A percentile compares a stretch with the other conserved stretches of the same genome.
phyloP scores from a whole-genome alignment of 2,797 vertebrate genomes.

The Streptopelia turtur region DNA sequence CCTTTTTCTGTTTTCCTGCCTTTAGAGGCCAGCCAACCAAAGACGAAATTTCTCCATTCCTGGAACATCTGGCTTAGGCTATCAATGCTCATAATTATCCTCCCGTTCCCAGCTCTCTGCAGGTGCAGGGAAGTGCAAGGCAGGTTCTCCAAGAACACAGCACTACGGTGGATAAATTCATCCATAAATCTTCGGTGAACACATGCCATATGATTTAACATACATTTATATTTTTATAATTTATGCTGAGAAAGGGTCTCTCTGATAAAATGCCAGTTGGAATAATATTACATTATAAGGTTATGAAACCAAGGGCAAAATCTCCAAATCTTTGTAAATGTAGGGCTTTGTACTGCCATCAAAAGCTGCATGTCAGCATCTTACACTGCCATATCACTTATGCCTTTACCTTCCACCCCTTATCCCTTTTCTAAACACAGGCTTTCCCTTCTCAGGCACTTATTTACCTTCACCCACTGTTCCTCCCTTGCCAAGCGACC shows the following conservation, averaged over 20 bases:
- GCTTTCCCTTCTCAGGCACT: background rate
- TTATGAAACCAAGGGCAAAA: background rate
- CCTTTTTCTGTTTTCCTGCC: constrained; percentile 64
- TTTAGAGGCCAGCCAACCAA: constrained; percentile 40
- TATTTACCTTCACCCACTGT: background rate
- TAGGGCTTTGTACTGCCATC: background rate
- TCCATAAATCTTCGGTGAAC: background rate
- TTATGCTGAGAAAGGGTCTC: background rate
- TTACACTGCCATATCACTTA: background rate
- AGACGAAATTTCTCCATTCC: constrained; percentile 42
- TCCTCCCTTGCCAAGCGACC: background rate
- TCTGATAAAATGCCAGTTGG: background rate
- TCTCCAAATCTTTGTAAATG: background rate
- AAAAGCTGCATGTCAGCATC: background rate
- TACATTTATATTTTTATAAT: background rate
- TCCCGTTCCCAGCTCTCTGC: constrained; percentile 29
- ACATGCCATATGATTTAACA: background rate
- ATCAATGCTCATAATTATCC: constrained; percentile 43
- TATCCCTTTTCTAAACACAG: background rate
- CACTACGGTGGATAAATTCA: background rate
- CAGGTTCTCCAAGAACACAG: constrained; percentile 20
- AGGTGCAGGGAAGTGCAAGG: constrained; percentile 48
- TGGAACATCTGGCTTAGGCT: constrained; percentile 44
- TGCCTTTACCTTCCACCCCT: background rate
- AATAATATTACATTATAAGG: background rate